phyloP scores from a whole-genome alignment of 23 tunicate genomes.

The Styela clava region DNA sequence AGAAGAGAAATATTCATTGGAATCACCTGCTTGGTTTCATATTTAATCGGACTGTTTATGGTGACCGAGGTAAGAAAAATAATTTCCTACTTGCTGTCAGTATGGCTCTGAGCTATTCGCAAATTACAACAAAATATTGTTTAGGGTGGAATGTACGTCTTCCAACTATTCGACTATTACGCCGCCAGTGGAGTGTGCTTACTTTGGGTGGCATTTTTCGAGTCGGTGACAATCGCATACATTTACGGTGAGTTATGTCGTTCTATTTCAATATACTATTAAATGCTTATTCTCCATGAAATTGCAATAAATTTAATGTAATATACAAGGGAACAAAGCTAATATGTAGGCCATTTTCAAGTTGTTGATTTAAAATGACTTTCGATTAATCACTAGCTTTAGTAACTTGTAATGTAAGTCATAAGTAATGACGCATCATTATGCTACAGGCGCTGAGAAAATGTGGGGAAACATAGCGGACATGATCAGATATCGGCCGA shows the following conservation, averaged over 20 bases:
- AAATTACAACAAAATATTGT: background rate
- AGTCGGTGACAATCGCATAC: slow-evolving; percentile 82
- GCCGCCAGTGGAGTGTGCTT: slow-evolving; percentile 99
- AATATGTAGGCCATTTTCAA: too few species aligned
- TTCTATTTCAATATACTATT: too few species aligned
- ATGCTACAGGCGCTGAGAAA: slow-evolving; percentile 67
- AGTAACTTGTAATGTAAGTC: too few species aligned
- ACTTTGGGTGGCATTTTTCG: slow-evolving; percentile 94
- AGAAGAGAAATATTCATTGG: slow-evolving; percentile 88
- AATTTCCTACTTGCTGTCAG: background rate
- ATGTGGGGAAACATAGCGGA: slow-evolving; percentile 80
- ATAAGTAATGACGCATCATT: too few species aligned
- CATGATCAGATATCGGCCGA: slow-evolving; percentile 82
- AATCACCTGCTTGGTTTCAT: slow-evolving; percentile 71
- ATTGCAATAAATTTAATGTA: too few species aligned
- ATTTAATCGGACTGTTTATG: slow-evolving; percentile 73
- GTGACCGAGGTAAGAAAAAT: slow-evolving; percentile 71
- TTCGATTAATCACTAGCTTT: too few species aligned
- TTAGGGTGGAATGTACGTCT: slow-evolving; percentile 99
- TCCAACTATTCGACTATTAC: slow-evolving; percentile 95
- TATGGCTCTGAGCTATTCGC: background rate
- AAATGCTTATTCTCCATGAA: too few species aligned
- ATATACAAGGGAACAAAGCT: too few species aligned
- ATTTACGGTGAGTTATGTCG: slow-evolving; percentile 81
- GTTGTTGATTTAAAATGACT: too few species aligned